Conservation (phyloP, 2,797 vertebrate genomes). For the Labeo calbasu region DNA sequence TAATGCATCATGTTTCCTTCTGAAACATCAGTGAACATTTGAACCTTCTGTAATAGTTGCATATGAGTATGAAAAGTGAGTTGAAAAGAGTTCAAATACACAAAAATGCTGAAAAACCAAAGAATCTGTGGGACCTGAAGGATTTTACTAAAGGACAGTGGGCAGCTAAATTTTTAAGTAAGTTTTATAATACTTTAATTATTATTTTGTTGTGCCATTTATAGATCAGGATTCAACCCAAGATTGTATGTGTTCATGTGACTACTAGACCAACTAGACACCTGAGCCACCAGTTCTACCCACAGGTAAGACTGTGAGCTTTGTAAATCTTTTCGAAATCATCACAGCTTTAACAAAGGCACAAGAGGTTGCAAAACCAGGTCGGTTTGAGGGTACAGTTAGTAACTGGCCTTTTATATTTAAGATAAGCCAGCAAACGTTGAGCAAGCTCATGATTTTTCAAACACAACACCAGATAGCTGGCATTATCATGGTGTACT, state of each 20-base stretch:
- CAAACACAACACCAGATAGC: not conserved
- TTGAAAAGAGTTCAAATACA: too few species aligned
- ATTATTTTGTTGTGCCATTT: not conserved
- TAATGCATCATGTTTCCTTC: too few species aligned
- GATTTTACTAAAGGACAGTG: too few species aligned
- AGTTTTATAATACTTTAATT: not conserved
- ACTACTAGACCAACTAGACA: not conserved
- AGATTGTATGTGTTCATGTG: not conserved
- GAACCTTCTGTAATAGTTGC: too few species aligned
- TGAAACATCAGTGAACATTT: too few species aligned
- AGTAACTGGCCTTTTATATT: not conserved
- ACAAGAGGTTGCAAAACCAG: not conserved
- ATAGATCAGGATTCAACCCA: not conserved
- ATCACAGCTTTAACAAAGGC: not conserved
- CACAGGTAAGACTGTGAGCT: not conserved
- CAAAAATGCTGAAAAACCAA: too few species aligned
- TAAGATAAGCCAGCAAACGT: constrained; percentile 13
- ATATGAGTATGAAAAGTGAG: too few species aligned
- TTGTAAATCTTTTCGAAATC: not conserved
- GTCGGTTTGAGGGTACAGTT: not conserved
- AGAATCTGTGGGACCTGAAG: too few species aligned
- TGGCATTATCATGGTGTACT: constrained; percentile 21
- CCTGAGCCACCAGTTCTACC: not conserved
- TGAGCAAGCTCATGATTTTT: not conserved
- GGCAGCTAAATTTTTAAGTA: too few species aligned